A percentile compares a stretch with the other conserved stretches of the same genome.
Evolutionary conservation across 35 echinoderm and acorn worm species (phyloP).

Genomic region (Apostichopus californicus): DNA sequence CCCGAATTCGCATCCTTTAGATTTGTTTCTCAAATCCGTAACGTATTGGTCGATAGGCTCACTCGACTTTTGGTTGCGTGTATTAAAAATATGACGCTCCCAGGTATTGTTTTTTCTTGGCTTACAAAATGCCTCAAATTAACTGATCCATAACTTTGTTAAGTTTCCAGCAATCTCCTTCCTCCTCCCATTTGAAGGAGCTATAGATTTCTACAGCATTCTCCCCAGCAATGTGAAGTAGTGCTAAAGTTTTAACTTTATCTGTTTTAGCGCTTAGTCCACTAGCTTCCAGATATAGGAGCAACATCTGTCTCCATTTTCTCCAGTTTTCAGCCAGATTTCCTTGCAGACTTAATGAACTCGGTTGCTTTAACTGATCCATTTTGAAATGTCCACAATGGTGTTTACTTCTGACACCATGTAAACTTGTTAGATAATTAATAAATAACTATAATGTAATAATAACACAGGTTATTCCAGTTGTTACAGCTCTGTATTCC

Average conservation of each 20-base stretch:
- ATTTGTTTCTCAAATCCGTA: constrained; percentile 36
- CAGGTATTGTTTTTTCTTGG: constrained; percentile 37
- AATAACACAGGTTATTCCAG: too few species aligned
- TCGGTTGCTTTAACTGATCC: neutral
- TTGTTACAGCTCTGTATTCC: too few species aligned
- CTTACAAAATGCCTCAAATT: neutral
- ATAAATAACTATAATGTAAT: too few species aligned
- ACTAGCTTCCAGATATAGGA: neutral
- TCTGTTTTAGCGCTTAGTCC: neutral
- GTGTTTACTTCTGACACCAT: too few species aligned
- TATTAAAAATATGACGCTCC: constrained; percentile 42
- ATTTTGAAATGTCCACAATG: too few species aligned
- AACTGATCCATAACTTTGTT: neutral
- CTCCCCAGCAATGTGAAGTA: constrained; percentile 21
- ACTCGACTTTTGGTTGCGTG: neutral
- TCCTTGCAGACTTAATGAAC: neutral
- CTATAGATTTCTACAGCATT: neutral
- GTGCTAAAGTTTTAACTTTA: neutral
- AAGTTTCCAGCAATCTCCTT: too few species aligned
- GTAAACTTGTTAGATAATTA: too few species aligned
- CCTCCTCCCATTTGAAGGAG: neutral
- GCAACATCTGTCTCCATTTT: neutral
- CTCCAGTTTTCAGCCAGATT: neutral
- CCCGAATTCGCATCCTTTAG: constrained; percentile 41
- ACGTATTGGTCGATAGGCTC: constrained; percentile 15